Percentiles rank a stretch among this genome's conserved stretches.
phyloP scores from a whole-genome alignment of 2,113 vertebrate genomes.

The Leiothrix lutea region DNA sequence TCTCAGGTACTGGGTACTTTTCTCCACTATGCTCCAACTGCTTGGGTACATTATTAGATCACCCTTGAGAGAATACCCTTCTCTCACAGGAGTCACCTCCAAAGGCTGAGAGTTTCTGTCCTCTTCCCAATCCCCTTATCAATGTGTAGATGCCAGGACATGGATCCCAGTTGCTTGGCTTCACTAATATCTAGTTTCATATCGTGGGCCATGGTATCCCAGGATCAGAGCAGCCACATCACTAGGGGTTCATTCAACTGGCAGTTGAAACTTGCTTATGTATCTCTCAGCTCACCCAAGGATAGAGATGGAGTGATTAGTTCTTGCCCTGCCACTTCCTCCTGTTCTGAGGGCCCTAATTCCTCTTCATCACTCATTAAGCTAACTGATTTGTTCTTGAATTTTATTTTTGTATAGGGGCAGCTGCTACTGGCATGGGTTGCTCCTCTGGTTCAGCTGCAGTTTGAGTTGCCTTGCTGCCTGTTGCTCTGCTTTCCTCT shows the following conservation, averaged over 20 bases:
- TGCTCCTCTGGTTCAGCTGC: neutral
- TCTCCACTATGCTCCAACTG: neutral
- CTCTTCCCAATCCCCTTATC: neutral
- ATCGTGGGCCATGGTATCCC: neutral
- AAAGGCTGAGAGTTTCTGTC: neutral
- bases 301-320: neutral
- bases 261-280: neutral
- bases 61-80: neutral
- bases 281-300: neutral
- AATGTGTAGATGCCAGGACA: neutral
- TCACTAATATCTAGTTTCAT: neutral
- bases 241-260: neutral
- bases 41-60: neutral
- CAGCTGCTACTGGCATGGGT: neutral
- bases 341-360: neutral
- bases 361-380: neutral
- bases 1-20: neutral
- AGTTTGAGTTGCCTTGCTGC: neutral
- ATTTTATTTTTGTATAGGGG: neutral
- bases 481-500: neutral
- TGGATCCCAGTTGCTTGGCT: neutral
- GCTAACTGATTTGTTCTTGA: neutral
- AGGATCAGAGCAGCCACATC: neutral
- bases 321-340: neutral
- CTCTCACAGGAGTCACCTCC: neutral